Base-by-base conservation (phyloP, 2,888 invertebrate species). In the Lycophotia porphyrea region DNA sequence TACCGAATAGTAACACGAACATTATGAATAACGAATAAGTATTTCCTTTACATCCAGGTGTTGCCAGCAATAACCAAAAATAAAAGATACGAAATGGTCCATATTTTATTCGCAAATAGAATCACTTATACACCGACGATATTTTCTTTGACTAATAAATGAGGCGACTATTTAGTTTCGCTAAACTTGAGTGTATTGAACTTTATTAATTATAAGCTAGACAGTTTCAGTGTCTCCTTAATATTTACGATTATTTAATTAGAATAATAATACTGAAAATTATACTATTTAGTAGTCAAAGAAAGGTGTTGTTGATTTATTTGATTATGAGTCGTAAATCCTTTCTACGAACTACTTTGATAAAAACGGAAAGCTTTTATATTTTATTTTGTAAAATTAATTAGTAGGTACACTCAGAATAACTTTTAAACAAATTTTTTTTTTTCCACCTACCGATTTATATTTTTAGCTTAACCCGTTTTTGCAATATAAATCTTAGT, bases 271-370 rank as follows among this genome's bases (percentile, higher is more conserved):
- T 11, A 49, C 34, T 49, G 8, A 39, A 9, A 64, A 77, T 68
- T 42, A 64, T 65, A 34, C 21, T 44, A 65, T 60, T 8, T 21
- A 2, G 4, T 49, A 66, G 66, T 80, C 74, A 74, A 66, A 78
- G 21, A 52, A 80, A 81, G 31, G 0, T 61, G 81, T 31, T 80
- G 44, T 27, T 52, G 31, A 78, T 78, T 78, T 78, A 80, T 73
- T 8, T 55, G 8, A 47, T 71, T 34, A 80, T 21, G 36, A 27
- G 18, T 0, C 11, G 27, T 34, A 34, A 71, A 34, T 24, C 8
- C 13, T n/a, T 49, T 31, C n/a, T 15, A 39, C 39, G 7, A 39
- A 42, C 3, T 60, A 7, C 18, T 49, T 63, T 34, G 18, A n/a
- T 44, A 34, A 61, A 39, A 58, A 39, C 24, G 27, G 1, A n/a